Conservation (phyloP, 1,140 invertebrate species). For the Drosophila triauraria region DNA sequence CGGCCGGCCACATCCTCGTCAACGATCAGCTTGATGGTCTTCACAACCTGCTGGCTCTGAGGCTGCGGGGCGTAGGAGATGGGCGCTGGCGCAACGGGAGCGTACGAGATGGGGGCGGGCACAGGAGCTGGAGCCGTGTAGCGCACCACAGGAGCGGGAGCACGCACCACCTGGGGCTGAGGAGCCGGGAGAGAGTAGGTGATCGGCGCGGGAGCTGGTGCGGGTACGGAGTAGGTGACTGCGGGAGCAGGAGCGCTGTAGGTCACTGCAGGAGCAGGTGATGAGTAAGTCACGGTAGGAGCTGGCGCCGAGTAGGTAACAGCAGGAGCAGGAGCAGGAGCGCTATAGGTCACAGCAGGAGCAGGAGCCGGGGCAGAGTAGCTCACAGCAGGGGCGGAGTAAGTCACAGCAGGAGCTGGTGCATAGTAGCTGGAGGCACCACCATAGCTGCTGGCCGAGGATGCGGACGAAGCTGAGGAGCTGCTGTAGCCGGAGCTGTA, state of each 20-base stretch:
- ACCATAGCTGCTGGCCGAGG: constrained; percentile 22
- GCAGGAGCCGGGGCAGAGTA: constrained; percentile 29
- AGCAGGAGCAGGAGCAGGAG: constrained; percentile 36
- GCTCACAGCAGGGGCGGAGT: constrained; percentile 1
- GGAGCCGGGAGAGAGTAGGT: constrained; percentile 31
- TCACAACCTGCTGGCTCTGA: constrained; percentile 62
- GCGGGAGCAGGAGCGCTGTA: constrained; percentile 38
- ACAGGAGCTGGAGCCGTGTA: constrained; percentile 18
- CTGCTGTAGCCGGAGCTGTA: constrained; percentile 51
- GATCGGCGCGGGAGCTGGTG: constrained; percentile 40
- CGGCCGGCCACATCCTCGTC: constrained; percentile 52
- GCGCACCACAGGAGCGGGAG: constrained; percentile 20
- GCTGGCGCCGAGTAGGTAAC: constrained; percentile 43
- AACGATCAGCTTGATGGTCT: constrained; percentile 76
- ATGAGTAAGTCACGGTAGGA: background rate
- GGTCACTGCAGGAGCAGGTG: constrained; percentile 11
- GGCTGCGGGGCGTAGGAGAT: constrained; percentile 33
- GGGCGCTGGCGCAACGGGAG: constrained; percentile 17
- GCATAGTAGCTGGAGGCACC: constrained; percentile 43
- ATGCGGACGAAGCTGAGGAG: constrained; percentile 15
- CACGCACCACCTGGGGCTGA: constrained; percentile 9
- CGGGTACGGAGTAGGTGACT: constrained; percentile 34
- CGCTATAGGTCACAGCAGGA: constrained; percentile 29
- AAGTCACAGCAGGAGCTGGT: constrained; percentile 28
- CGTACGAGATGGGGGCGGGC: constrained; percentile 3